Conservation (phyloP, 2,113 vertebrate genomes). For the Ammodytes marinus region DNA sequence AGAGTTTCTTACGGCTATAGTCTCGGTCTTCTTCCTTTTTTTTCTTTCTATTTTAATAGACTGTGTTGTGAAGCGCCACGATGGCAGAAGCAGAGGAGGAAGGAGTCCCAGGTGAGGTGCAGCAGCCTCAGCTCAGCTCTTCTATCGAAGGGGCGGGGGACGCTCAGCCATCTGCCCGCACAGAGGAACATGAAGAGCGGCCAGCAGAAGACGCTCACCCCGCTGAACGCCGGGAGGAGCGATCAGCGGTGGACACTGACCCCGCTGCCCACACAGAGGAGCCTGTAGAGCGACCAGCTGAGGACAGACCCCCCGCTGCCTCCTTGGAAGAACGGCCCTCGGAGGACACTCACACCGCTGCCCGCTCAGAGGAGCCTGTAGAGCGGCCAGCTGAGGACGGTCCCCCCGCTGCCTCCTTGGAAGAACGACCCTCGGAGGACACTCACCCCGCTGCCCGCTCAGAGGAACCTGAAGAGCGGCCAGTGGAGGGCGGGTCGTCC, state of each 20-base stretch:
- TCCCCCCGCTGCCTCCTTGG: too few species aligned
- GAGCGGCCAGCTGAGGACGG: constrained; percentile 11
- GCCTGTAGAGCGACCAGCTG: constrained; percentile 19
- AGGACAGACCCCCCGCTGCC: background rate
- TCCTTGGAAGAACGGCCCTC: background rate
- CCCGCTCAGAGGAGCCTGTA: background rate
- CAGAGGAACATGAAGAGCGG: constrained; percentile 44
- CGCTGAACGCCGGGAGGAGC: too few species aligned
- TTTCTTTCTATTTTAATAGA: too few species aligned
- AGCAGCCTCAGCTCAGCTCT: constrained; percentile 29
- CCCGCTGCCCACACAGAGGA: background rate
- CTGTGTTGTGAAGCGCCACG: background rate
- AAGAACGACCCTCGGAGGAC: too few species aligned
- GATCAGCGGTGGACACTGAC: constrained; percentile 12
- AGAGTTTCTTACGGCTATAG: background rate
- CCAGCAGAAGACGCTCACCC: background rate
- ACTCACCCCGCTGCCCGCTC: background rate
- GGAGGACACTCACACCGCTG: constrained; percentile 14
- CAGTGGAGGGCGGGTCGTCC: background rate
- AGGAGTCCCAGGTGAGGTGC: constrained; percentile 19
- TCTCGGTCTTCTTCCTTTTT: too few species aligned
- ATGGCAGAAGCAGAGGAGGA: constrained; percentile 63
- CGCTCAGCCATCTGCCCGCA: background rate
- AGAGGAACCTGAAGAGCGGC: constrained; percentile 7
- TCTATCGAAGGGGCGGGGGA: constrained; percentile 17